Percentiles rank a stretch among this genome's conserved stretches.
Conservation (phyloP, 2,888 invertebrate genomes). For the Eristalinus aeneus region DNA sequence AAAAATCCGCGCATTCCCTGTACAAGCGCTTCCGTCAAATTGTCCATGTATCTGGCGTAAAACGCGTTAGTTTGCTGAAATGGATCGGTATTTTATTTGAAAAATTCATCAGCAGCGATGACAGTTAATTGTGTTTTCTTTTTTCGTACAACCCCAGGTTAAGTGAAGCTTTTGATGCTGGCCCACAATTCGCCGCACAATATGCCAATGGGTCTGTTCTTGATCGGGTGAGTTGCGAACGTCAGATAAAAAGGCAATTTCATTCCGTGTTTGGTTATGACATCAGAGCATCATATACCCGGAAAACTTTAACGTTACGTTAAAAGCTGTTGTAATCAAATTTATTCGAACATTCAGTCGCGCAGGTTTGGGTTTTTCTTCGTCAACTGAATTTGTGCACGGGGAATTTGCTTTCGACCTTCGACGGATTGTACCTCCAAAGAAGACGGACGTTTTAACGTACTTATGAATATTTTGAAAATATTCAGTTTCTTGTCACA, state of each 20-base stretch:
- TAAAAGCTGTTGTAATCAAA: no score
- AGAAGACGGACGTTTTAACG: no score
- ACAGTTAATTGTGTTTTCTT: neutral
- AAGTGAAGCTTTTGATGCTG: conserved; percentile 1
- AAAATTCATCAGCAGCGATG: neutral
- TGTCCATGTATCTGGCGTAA: conserved; percentile 14
- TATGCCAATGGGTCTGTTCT: conserved; percentile 58
- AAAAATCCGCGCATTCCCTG: neutral
- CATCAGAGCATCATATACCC: neutral
- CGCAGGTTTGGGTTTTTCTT: no score
- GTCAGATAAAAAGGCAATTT: neutral
- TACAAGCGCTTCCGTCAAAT: conserved; percentile 8
- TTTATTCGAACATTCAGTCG: no score
- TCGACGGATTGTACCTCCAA: no score
- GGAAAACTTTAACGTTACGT: neutral
- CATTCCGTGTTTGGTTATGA: neutral
- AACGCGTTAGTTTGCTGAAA: neutral
- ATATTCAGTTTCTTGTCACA: no score
- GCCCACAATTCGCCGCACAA: conserved; percentile 48
- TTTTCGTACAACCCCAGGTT: conserved; percentile 7
- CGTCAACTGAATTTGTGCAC: no score
- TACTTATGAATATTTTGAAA: no score
- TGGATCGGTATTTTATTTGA: conserved; percentile 36
- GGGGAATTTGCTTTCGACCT: no score
- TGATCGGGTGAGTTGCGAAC: conserved; percentile 52